Percentiles rank a stretch among this genome's conserved stretches.
These are phyloP conservation scores for Oreochromis mossambicus DNA, from an alignment of 2,797 vertebrate species.

Conservation along the genomic window DNA sequence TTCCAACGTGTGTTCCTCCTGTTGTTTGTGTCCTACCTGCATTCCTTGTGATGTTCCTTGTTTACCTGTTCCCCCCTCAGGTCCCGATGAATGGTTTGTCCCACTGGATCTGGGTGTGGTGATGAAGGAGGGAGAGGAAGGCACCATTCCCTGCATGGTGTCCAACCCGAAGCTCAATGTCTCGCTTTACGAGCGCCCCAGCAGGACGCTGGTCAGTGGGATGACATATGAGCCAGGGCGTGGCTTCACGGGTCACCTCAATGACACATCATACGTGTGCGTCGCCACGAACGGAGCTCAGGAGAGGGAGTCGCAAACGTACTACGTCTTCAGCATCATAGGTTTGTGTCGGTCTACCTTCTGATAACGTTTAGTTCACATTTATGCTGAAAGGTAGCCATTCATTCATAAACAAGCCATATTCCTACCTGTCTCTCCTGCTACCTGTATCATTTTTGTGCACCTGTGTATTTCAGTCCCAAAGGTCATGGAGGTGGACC, in stretches of 20 bases:
- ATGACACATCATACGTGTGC: constrained; percentile 84
- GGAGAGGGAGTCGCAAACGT: constrained; percentile 78
- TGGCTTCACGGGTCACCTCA: constrained; percentile 84
- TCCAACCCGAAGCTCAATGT: constrained; percentile 82
- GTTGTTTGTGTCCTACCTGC: background rate
- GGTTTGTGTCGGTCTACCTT: constrained; percentile 67
- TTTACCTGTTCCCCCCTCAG: constrained; percentile 46
- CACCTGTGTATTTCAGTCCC: constrained; percentile 42
- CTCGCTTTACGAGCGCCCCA: constrained; percentile 77
- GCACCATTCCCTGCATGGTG: constrained; percentile 84
- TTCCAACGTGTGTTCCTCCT: background rate
- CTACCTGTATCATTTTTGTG: background rate
- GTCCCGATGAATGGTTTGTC: constrained; percentile 82
- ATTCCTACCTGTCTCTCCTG: background rate
- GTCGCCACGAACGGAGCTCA: constrained; percentile 62
- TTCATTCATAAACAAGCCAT: background rate
- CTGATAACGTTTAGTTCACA: background rate
- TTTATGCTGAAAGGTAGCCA: background rate
- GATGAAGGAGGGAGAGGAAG: constrained; percentile 75
- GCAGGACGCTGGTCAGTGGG: constrained; percentile 46
- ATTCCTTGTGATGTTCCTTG: background rate
- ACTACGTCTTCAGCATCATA: constrained; percentile 82
- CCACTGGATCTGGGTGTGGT: constrained; percentile 73
- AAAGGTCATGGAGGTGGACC: constrained; percentile 62
- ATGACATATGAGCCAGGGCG: constrained; percentile 70